phyloP scores from a whole-genome alignment of 92 coral and sea anemone species.

The Epizoanthus rinbou region DNA sequence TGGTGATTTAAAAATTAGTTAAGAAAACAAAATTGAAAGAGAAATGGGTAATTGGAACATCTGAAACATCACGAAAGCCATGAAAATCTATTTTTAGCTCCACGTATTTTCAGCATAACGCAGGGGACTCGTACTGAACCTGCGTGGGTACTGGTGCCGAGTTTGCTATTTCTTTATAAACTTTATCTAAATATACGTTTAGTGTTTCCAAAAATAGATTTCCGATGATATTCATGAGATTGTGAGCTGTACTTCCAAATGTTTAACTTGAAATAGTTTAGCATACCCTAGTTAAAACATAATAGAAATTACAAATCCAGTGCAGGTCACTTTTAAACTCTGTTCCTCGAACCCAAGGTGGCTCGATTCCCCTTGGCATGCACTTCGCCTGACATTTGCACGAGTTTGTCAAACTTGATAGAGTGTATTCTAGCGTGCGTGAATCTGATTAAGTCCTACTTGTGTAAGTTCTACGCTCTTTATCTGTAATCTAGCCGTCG shows the following conservation, averaged over 20 bases:
- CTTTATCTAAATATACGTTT: conserved; percentile 3
- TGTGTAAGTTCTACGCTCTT: too few relatives aligned
- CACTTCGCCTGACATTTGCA: too few relatives aligned
- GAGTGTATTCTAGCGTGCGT: too few relatives aligned
- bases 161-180: neutral
- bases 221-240: neutral
- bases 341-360: too few relatives aligned
- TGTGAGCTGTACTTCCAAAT: too few relatives aligned
- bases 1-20: too few relatives aligned
- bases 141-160: neutral
- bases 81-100: conserved; percentile 1
- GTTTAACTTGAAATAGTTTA: neutral
- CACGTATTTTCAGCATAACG: conserved; percentile 8
- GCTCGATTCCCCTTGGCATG: too few relatives aligned
- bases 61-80: neutral
- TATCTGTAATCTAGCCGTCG: too few relatives aligned
- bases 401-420: too few relatives aligned
- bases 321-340: too few relatives aligned
- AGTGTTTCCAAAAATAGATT: neutral
- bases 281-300: neutral
- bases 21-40: too few relatives aligned
- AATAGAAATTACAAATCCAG: neutral
- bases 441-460: too few relatives aligned
- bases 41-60: neutral
- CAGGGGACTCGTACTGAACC: neutral